Percentiles rank a stretch among this genome's conserved stretches.
phyloP scores from a whole-genome alignment of 2,113 vertebrate genomes.

The Oncorhynchus kisutch region DNA sequence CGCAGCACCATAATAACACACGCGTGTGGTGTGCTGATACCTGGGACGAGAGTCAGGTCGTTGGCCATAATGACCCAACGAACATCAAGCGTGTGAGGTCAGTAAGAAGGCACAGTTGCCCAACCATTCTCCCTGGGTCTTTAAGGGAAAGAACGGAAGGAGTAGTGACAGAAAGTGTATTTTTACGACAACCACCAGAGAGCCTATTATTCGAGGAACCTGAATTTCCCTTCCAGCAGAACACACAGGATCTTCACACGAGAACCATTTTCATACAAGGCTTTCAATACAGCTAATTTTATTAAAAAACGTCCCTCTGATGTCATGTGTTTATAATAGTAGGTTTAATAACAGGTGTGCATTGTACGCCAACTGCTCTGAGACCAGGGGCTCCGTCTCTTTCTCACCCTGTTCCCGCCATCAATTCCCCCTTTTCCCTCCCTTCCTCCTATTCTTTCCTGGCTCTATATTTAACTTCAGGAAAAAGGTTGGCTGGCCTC shows the following conservation, averaged over 20 bases:
- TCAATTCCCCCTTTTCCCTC: slow-evolving; percentile 56
- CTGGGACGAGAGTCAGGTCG: not conserved
- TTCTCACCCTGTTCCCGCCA: slow-evolving; percentile 46
- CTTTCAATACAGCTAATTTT: not conserved
- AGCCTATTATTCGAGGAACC: slow-evolving; percentile 34
- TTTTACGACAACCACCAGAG: too few relatives aligned
- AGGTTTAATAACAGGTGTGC: slow-evolving; percentile 38
- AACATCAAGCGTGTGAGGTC: too few relatives aligned
- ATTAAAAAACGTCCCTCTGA: slow-evolving; percentile 22
- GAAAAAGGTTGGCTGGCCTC: slow-evolving; percentile 66
- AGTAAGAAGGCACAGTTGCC: too few relatives aligned
- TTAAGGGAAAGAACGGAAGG: too few relatives aligned
- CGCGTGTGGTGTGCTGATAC: too few relatives aligned
- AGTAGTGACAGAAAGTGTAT: too few relatives aligned
- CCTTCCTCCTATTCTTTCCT: slow-evolving; percentile 76
- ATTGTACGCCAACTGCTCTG: slow-evolving; percentile 54
- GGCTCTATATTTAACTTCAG: slow-evolving; percentile 68
- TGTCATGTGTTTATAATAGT: slow-evolving; percentile 43
- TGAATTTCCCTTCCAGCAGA: slow-evolving; percentile 58
- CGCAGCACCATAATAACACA: too few relatives aligned
- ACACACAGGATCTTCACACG: slow-evolving; percentile 39
- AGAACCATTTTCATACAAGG: slow-evolving; percentile 34
- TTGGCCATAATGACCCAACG: too few relatives aligned
- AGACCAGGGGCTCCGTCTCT: slow-evolving; percentile 34
- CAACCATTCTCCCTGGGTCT: too few relatives aligned